Base-by-base conservation (phyloP, 2,113 vertebrate species). In the Podocnemis expansa region DNA sequence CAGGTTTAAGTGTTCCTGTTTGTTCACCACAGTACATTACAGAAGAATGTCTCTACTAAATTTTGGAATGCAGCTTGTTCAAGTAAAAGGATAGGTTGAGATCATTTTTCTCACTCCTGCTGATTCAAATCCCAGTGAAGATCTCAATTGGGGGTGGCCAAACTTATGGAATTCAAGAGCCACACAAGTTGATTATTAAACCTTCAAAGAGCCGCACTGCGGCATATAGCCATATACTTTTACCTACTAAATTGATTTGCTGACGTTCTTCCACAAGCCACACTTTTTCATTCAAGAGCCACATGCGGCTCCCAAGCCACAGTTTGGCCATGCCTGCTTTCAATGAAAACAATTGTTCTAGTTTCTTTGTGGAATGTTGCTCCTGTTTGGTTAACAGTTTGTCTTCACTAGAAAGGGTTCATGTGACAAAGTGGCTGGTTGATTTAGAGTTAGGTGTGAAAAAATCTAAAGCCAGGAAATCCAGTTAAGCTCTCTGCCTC, bases 331-430 rank as follows among this genome's bases (percentile, higher is more conserved):
- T n/a, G n/a, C n/a, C n/a, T n/a, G n/a, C n/a, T 34, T 41, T 90
- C 92, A 85, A 95, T 82, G 89, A 89, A 93, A 92, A 82, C 89
- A 94, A 87, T 31, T 55, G 25, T 90, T 93, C 80, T 83, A 82
- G 81, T 92, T 85, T 60, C 25, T 92, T 47, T 83, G 47, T 79
- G 58, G 60, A 92, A 85, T 19, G 0, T 89, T 87, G 55, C 13
- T 80, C 52, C 79, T 63, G 45, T 91, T 91, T 31, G n/a, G 27
- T 31, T 78, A n/a, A 47, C 25, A 43, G 51, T 90, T 89, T 80
- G 31, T 83, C 90, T 76, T 41, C 93, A 94, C 91, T 87, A 90
- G 93, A 82, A 89, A 93, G 78, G 43, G 43, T 82, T 95, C 79
- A 34, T 1, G 29, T 80, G 58, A 82, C 82, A 34, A 93, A 93